Evolutionary conservation across 2,888 invertebrate genomes (phyloP).

Genomic region (Synergus gifuensis): DNA sequence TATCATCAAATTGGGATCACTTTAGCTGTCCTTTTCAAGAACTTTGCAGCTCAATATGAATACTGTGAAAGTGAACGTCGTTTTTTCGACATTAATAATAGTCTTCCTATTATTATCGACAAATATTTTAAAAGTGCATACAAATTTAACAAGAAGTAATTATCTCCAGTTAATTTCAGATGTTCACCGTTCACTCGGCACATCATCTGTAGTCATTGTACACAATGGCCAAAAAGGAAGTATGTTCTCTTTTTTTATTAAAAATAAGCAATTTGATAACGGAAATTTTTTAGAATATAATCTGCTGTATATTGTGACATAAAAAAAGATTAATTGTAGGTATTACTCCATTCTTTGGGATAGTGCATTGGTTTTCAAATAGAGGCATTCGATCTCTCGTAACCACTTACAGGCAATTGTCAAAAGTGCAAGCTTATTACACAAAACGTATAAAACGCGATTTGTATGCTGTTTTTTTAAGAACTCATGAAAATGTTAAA

Average conservation of each 20-base stretch:
- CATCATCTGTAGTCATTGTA: conserved; percentile 23
- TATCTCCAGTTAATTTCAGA: conserved; percentile 19
- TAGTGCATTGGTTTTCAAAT: background rate
- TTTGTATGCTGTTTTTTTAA: conserved; percentile 16
- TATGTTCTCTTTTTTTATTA: background rate
- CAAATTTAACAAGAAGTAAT: background rate
- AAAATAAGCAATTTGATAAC: background rate
- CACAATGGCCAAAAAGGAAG: conserved; percentile 3
- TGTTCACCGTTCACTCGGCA: background rate
- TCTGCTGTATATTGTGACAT: background rate
- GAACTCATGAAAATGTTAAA: background rate
- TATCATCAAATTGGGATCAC: background rate
- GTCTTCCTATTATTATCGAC: background rate
- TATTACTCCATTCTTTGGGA: background rate
- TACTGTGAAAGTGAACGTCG: background rate
- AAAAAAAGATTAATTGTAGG: background rate
- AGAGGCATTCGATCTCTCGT: conserved; percentile 1
- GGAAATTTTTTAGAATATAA: background rate
- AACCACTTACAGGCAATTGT: conserved; percentile 8
- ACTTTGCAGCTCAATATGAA: background rate
- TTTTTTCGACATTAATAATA: background rate
- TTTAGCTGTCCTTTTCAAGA: background rate
- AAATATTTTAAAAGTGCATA: background rate
- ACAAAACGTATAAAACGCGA: background rate
- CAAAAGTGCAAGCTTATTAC: background rate